These are phyloP conservation scores for Adoxophyes honmai DNA, from an alignment of 1,140 invertebrate species.

Conservation along the genomic window DNA sequence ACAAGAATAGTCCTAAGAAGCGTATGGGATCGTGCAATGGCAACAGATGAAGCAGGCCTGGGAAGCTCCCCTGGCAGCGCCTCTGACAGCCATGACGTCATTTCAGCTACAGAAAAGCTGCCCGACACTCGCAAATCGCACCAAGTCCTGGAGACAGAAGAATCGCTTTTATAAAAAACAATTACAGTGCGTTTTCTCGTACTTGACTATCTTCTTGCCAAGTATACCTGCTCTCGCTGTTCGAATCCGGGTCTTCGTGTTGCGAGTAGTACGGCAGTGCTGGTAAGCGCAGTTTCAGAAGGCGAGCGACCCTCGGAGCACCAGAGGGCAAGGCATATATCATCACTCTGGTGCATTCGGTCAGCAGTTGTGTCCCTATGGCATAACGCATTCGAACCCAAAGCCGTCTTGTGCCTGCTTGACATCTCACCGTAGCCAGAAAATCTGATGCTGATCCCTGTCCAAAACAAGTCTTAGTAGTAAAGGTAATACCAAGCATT, in stretches of 20 bases:
- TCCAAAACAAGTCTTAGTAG: conserved; percentile 12
- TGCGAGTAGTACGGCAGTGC: conserved; percentile 56
- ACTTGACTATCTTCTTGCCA: neutral
- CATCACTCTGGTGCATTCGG: conserved; percentile 40
- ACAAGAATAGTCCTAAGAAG: conserved; percentile 49
- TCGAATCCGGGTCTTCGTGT: conserved; percentile 39
- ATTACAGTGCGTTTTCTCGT: neutral
- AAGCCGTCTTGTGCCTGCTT: conserved; percentile 59
- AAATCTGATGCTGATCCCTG: conserved; percentile 42
- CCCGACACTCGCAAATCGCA: conserved; percentile 52
- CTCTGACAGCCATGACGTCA: conserved; percentile 61
- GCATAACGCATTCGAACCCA: conserved; percentile 50
- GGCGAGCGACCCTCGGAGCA: conserved; percentile 58
- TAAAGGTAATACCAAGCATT: neutral
- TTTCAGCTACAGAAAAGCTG: conserved; percentile 65
- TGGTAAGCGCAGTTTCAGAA: conserved; percentile 48
- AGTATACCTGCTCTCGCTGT: conserved; percentile 34
- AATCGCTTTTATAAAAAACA: neutral
- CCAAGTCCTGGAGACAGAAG: conserved; percentile 34
- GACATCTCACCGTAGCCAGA: conserved; percentile 62
- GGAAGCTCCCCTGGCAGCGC: conserved; percentile 56
- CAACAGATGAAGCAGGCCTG: conserved; percentile 44
- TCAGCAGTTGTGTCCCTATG: conserved; percentile 4
- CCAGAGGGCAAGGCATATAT: conserved; percentile 59
- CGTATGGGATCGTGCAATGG: conserved; percentile 49